Conservation (phyloP, 2,888 invertebrate genomes). For the Eueremaeus valkanovi region DNA sequence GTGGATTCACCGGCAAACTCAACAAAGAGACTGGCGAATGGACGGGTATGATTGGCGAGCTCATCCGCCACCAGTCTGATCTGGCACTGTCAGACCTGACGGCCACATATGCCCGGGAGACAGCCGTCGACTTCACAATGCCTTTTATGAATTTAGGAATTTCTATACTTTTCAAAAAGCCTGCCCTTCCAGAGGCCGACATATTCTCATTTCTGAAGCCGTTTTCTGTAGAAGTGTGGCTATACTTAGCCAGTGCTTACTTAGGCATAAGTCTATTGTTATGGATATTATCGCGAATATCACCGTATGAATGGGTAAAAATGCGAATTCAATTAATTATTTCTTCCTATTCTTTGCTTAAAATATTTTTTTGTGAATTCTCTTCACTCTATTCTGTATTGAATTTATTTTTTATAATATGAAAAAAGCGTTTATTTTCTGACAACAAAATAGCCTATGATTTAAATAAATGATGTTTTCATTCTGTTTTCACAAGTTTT, state of each 20-base stretch:
- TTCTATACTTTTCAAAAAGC: conserved; percentile 53
- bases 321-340: background rate
- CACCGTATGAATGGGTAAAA: conserved; percentile 43
- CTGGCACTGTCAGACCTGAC: conserved; percentile 59
- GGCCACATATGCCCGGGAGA: conserved; percentile 57
- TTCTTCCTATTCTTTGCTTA: background rate
- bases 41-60: conserved; percentile 58
- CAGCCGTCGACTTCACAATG: conserved; percentile 59
- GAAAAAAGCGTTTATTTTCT: background rate
- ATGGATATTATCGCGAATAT: conserved; percentile 42
- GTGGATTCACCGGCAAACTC: conserved; percentile 66
- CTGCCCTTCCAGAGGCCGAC: conserved; percentile 55
- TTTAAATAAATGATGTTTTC: background rate
- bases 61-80: conserved; percentile 55
- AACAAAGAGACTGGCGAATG: conserved; percentile 53
- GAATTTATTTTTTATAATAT: too few species aligned
- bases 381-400: background rate
- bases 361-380: background rate
- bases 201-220: conserved; percentile 58
- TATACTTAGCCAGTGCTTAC: conserved; percentile 56
- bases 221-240: conserved; percentile 52
- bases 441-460: too few species aligned
- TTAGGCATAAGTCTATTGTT: conserved; percentile 50
- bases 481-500: background rate
- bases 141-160: conserved; percentile 58